These are phyloP conservation scores for Coleophora deauratella DNA, from an alignment of 2,888 invertebrate species.

Conservation along the genomic window DNA sequence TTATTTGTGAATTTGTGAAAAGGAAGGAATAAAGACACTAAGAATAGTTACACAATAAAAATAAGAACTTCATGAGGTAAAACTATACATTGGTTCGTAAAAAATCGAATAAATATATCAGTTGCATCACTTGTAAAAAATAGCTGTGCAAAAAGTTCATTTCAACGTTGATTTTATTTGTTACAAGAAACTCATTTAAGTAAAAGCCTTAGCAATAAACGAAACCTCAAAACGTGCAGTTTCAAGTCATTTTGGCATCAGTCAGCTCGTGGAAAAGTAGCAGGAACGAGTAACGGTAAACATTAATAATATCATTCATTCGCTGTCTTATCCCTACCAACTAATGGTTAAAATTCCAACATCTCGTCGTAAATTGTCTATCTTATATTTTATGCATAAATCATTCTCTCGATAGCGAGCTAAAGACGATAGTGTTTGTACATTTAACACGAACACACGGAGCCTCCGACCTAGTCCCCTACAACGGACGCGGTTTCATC, in stretches of 20 bases:
- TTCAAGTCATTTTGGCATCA: conserved; percentile 1
- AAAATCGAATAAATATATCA: background rate
- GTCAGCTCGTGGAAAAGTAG: conserved; percentile 20
- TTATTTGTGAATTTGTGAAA: too few relatives aligned
- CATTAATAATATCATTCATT: conserved; percentile 23
- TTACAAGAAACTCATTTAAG: too few relatives aligned
- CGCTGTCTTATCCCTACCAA: conserved; percentile 26
- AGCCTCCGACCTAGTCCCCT: conserved; percentile 4
- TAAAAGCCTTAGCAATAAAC: conserved; percentile 8
- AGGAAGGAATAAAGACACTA: background rate
- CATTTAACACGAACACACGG: conserved; percentile 27
- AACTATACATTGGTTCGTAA: background rate
- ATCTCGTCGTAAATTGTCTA: conserved; percentile 43
- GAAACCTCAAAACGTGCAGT: background rate
- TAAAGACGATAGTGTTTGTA: conserved; percentile 41
- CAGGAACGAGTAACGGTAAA: conserved; percentile 22
- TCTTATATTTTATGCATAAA: conserved; percentile 44
- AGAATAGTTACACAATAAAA: background rate
- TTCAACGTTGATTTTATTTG: conserved; percentile 4
- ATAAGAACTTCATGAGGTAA: background rate
- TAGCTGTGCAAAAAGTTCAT: too few relatives aligned
- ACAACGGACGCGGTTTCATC: background rate
- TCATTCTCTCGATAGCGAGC: conserved; percentile 42
- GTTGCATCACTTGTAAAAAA: conserved; percentile 2
- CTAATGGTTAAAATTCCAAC: conserved; percentile 40